A percentile compares a stretch with the other conserved stretches of the same genome.
Conservation (phyloP, 2,113 vertebrate genomes). For the Corynorhinus townsendii region DNA sequence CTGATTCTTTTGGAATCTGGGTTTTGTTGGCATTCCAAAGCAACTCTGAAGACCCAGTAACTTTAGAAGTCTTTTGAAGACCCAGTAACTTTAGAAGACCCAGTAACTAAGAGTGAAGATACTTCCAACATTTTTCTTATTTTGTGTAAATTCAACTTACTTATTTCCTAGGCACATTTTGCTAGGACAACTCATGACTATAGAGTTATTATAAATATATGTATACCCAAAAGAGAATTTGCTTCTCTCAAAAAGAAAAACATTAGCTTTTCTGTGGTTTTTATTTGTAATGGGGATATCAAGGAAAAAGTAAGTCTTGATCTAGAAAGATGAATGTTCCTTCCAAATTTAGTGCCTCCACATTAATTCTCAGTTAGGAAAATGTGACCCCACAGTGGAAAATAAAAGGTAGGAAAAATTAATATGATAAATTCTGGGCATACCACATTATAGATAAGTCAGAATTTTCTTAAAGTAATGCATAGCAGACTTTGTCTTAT, state of each 20-base stretch:
- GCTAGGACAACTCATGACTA: not conserved
- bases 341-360: not conserved
- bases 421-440: not conserved
- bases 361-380: conserved; percentile 6
- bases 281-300: not conserved
- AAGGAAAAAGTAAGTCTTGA: not conserved
- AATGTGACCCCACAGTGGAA: not conserved
- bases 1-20: not conserved
- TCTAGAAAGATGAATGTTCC: not conserved
- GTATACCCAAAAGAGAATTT: not conserved
- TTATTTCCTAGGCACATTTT: conserved; percentile 11
- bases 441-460: not conserved
- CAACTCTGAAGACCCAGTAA: not conserved
- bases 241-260: not conserved
- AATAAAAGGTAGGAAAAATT: not conserved
- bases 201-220: not conserved
- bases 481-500: not conserved
- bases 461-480: not conserved
- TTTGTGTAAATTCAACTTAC: not conserved
- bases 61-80: not conserved
- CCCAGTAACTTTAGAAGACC: no score
- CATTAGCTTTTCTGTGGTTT: not conserved
- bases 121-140: not conserved
- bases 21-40: not conserved
- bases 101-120: not conserved